These are phyloP conservation scores for Schmidtea mediterranea DNA, from an alignment of 1,140 invertebrate genomes.

Conservation along the genomic window DNA sequence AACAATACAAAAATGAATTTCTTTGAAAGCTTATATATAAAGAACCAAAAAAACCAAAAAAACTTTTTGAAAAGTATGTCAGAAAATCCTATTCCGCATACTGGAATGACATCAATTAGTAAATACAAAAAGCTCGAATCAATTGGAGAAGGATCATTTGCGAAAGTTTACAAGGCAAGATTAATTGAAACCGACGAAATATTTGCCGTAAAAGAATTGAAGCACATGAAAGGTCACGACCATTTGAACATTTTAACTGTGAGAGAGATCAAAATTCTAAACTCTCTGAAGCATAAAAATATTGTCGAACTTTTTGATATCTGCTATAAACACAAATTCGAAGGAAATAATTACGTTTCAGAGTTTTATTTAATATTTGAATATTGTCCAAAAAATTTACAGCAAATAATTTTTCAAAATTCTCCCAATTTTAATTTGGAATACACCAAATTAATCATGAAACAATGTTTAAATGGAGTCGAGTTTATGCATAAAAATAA, in stretches of 20 bases:
- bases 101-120: no score
- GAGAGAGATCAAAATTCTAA: constrained; percentile 62
- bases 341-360: no score
- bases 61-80: no score
- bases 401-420: constrained; percentile 60
- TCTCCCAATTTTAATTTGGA: no score
- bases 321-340: no score
- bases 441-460: constrained; percentile 30
- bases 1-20: no score
- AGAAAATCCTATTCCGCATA: no score
- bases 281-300: constrained; percentile 57
- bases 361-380: constrained; percentile 83
- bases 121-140: no score
- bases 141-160: constrained; percentile 74
- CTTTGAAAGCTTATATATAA: no score
- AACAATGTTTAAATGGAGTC: constrained; percentile 63
- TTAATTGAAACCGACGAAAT: constrained; percentile 49
- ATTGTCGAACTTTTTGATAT: constrained; percentile 38
- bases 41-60: no score
- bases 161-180: constrained; percentile 77
- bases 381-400: constrained; percentile 85
- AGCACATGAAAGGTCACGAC: constrained; percentile 69
- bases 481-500: constrained; percentile 75
- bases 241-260: constrained; percentile 78
- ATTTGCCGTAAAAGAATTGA: constrained; percentile 80